phyloP scores from a whole-genome alignment of 2,113 vertebrate species.

The Anhinga rufa region DNA sequence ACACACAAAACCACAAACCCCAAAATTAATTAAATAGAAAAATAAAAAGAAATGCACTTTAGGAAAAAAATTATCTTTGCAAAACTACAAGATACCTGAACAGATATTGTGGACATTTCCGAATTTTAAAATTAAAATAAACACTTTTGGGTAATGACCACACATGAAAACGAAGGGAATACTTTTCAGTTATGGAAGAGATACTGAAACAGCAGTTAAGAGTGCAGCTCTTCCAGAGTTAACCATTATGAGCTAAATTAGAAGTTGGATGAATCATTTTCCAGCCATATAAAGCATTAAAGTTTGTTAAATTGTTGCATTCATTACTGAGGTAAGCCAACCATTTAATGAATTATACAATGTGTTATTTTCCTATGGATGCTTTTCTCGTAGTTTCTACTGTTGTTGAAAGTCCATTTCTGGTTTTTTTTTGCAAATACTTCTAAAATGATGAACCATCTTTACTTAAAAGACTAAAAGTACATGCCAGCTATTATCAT shows the following conservation, averaged over 20 bases:
- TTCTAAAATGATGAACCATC: conserved; percentile 14
- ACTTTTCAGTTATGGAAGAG: neutral
- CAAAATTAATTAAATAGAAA: neutral
- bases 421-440: neutral
- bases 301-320: neutral
- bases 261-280: neutral
- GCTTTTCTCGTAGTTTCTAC: neutral
- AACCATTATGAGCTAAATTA: neutral
- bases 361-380: neutral
- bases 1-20: neutral
- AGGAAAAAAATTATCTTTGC: neutral
- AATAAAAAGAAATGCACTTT: neutral
- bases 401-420: neutral
- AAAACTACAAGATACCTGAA: neutral
- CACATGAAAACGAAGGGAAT: neutral
- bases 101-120: neutral
- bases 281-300: neutral
- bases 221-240: neutral
- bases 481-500: neutral
- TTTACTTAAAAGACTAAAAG: conserved; percentile 22
- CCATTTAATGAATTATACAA: neutral
- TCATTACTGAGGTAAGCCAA: neutral
- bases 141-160: neutral
- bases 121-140: neutral
- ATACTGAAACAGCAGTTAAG: neutral